These are phyloP conservation scores for Drosophila kohkoa DNA, from an alignment of 1,140 invertebrate species.

Conservation along the genomic window DNA sequence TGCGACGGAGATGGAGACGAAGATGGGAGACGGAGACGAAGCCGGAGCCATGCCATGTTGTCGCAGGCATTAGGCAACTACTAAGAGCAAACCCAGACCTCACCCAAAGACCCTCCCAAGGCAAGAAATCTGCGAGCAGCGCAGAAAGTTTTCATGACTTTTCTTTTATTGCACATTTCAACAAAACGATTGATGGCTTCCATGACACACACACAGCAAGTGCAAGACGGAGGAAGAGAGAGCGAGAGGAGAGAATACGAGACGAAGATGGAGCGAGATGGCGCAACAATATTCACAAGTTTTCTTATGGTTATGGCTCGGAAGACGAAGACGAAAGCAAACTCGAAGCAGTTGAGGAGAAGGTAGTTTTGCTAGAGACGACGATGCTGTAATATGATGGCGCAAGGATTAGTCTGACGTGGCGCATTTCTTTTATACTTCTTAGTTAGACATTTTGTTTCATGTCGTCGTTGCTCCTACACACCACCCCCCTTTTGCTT, in stretches of 20 bases:
- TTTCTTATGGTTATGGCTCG: constrained; percentile 45
- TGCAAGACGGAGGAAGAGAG: not conserved
- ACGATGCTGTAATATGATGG: constrained; percentile 73
- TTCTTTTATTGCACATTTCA: constrained; percentile 85
- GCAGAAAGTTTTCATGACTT: constrained; percentile 84
- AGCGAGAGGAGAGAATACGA: constrained; percentile 14
- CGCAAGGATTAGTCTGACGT: constrained; percentile 79
- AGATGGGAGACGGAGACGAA: constrained; percentile 7
- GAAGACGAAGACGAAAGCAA: constrained; percentile 4
- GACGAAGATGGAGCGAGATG: constrained; percentile 27
- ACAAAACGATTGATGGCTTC: constrained; percentile 85
- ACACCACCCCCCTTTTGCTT: not conserved
- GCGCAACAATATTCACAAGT: constrained; percentile 77
- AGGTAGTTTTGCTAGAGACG: constrained; percentile 39
- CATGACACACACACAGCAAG: constrained; percentile 60
- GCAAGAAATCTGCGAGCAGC: constrained; percentile 76
- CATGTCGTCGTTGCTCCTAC: constrained; percentile 45
- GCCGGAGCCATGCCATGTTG: constrained; percentile 63
- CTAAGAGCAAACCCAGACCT: constrained; percentile 44
- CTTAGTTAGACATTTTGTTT: constrained; percentile 76
- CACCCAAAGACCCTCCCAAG: constrained; percentile 12
- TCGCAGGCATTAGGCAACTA: constrained; percentile 79
- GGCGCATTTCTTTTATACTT: constrained; percentile 58
- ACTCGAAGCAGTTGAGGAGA: not conserved
- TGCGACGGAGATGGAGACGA: not conserved